These are phyloP conservation scores for Megaceryle maxima DNA, from an alignment of 2,113 vertebrate genomes.

Conservation along the genomic window DNA sequence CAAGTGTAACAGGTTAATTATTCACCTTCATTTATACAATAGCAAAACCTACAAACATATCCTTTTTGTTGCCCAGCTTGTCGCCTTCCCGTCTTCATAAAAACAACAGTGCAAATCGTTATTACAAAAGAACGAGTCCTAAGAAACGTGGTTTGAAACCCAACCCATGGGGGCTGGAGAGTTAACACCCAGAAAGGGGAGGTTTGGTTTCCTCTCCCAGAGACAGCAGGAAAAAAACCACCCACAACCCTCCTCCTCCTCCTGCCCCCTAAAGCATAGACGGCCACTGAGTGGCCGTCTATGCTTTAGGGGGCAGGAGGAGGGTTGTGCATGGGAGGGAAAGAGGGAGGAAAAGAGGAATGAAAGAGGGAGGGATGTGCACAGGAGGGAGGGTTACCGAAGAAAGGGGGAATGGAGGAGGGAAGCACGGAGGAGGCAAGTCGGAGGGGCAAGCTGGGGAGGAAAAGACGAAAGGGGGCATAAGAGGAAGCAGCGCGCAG, in stretches of 20 bases:
- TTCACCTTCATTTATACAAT: conserved; percentile 42
- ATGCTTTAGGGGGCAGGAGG: conserved; percentile 80
- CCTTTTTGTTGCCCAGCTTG: neutral
- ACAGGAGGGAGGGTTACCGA: conserved; percentile 78
- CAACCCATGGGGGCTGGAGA: conserved; percentile 81
- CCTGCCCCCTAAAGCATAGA: conserved; percentile 79
- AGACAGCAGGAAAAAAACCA: conserved; percentile 73
- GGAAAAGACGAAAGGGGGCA: conserved; percentile 24
- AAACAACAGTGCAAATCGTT: conserved; percentile 30
- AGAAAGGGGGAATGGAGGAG: conserved; percentile 64
- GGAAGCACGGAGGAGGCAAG: conserved; percentile 46
- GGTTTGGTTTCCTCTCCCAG: conserved; percentile 75
- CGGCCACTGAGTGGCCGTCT: conserved; percentile 64
- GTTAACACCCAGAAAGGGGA: conserved; percentile 82
- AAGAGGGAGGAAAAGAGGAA: conserved; percentile 78
- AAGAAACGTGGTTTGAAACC: conserved; percentile 84
- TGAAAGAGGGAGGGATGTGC: conserved; percentile 82
- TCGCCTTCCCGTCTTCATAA: neutral
- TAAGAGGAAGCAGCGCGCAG: conserved; percentile 62
- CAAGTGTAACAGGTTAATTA: conserved; percentile 74
- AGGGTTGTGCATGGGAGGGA: conserved; percentile 77
- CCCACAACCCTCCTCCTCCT: conserved; percentile 77
- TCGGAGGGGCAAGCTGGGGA: conserved; percentile 1
- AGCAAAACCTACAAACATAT: neutral
- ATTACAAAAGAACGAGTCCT: conserved; percentile 58